These are phyloP conservation scores for Eubasilissa regina DNA, from an alignment of 1,140 invertebrate species.

Conservation along the genomic window DNA sequence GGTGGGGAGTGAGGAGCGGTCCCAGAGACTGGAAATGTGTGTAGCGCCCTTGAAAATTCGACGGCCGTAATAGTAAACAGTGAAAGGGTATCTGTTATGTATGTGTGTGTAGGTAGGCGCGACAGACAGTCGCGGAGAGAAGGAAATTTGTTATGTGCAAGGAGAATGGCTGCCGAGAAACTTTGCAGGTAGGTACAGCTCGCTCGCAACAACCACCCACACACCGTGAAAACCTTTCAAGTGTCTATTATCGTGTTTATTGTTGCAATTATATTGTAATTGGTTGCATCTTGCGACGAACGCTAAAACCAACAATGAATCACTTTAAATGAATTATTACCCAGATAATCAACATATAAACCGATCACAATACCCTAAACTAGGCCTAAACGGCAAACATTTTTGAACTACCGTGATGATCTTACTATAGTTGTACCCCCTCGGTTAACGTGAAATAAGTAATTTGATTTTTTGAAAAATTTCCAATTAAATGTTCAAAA, in stretches of 20 bases:
- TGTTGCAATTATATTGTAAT: not conserved
- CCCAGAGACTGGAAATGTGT: slow-evolving; percentile 27
- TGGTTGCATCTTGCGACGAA: not conserved
- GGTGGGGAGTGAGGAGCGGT: not conserved
- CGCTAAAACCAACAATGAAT: no score
- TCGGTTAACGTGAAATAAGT: no score
- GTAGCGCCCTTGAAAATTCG: slow-evolving; percentile 44
- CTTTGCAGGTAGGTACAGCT: not conserved
- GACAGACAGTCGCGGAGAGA: slow-evolving; percentile 17
- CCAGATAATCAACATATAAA: no score
- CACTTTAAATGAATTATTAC: no score
- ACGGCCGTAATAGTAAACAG: slow-evolving; percentile 43
- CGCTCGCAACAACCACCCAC: not conserved
- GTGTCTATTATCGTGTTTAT: not conserved
- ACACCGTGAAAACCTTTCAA: not conserved
- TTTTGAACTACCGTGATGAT: no score
- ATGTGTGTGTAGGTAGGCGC: not conserved
- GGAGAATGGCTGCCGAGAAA: slow-evolving; percentile 1
- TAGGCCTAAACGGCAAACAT: no score
- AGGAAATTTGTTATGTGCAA: slow-evolving; percentile 29
- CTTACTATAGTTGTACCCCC: no score
- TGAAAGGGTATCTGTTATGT: slow-evolving; percentile 35
- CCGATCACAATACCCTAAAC: no score
- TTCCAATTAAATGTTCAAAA: no score
- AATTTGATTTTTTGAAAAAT: no score